Percentiles rank a stretch among this genome's conserved stretches.
phyloP scores from a whole-genome alignment of 2,888 invertebrate species.

The Hydriomena furcata region DNA sequence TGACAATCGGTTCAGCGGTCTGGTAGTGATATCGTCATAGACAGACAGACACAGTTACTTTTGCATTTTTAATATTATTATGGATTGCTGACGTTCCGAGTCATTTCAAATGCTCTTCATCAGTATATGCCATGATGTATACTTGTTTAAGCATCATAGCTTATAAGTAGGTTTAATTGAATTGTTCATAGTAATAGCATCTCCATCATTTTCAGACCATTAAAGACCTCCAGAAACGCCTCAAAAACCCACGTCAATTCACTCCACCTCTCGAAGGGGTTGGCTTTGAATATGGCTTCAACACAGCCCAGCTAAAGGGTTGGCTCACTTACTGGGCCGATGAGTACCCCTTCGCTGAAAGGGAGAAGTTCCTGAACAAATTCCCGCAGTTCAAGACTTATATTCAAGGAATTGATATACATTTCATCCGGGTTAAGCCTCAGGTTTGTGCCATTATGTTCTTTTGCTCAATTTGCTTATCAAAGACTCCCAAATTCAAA shows the following conservation, averaged over 20 bases:
- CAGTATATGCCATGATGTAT: too few relatives aligned
- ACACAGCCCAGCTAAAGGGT: slow-evolving; percentile 84
- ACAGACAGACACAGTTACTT: too few relatives aligned
- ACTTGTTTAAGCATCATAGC: too few relatives aligned
- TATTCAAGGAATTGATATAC: slow-evolving; percentile 88
- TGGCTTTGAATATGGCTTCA: slow-evolving; percentile 92
- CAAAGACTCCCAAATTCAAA: too few relatives aligned
- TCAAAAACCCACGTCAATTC: slow-evolving; percentile 51
- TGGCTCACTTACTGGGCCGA: slow-evolving; percentile 90
- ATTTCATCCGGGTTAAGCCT: slow-evolving; percentile 88
- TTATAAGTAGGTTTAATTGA: too few relatives aligned
- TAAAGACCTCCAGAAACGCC: slow-evolving; percentile 56
- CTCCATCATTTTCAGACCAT: slow-evolving; percentile 49
- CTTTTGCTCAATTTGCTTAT: too few relatives aligned
- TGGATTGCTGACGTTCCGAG: too few relatives aligned
- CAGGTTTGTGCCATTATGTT: slow-evolving; percentile 44
- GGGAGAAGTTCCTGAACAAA: slow-evolving; percentile 87
- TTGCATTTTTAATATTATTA: too few relatives aligned
- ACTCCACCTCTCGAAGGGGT: slow-evolving; percentile 86
- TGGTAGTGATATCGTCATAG: too few relatives aligned
- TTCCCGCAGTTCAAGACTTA: slow-evolving; percentile 90
- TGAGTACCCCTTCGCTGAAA: slow-evolving; percentile 85
- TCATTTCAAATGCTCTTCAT: too few relatives aligned
- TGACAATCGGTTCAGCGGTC: too few relatives aligned
- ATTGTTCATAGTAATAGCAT: too few relatives aligned